Evolutionary conservation across 1,140 invertebrate genomes (phyloP).

Genomic region (Leptinotarsa texana): DNA sequence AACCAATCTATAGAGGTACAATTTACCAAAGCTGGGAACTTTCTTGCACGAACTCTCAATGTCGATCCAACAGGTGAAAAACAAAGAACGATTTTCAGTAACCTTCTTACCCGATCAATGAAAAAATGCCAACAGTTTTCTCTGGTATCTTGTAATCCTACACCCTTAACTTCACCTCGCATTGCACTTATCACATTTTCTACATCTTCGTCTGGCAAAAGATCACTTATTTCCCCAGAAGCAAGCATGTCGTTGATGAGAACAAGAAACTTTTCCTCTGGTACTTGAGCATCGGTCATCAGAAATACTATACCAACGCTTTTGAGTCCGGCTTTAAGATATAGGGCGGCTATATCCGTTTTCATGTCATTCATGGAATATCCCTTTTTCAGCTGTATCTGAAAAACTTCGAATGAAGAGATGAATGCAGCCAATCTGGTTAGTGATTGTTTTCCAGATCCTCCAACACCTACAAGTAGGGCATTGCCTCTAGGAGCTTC

Average conservation of each 20-base stretch:
- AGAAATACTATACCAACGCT: constrained; percentile 85
- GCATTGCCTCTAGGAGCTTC: constrained; percentile 91
- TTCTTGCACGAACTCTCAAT: constrained; percentile 79
- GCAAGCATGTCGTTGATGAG: constrained; percentile 92
- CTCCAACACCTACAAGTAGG: constrained; percentile 89
- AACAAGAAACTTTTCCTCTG: constrained; percentile 89
- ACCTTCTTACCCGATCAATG: constrained; percentile 82
- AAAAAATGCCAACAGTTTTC: constrained; percentile 97
- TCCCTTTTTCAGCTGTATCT: constrained; percentile 87
- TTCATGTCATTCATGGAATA: constrained; percentile 85
- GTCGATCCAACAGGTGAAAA: constrained; percentile 91
- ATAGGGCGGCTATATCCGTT: constrained; percentile 79
- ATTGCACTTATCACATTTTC: constrained; percentile 85
- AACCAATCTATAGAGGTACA: constrained; percentile 95
- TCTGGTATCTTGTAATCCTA: constrained; percentile 80
- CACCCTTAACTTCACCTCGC: constrained; percentile 82
- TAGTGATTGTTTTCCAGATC: constrained; percentile 91
- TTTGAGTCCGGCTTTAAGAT: constrained; percentile 87
- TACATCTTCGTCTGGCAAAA: constrained; percentile 88
- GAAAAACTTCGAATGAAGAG: constrained; percentile 86
- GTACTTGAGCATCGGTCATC: constrained; percentile 92
- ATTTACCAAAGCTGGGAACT: constrained; percentile 94
- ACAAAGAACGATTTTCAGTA: constrained; percentile 82
- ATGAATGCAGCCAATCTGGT: constrained; percentile 87
- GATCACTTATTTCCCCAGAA: constrained; percentile 90